Conservation (phyloP, 2,113 vertebrate species). For the Ptilorrhoa leucosticta region DNA sequence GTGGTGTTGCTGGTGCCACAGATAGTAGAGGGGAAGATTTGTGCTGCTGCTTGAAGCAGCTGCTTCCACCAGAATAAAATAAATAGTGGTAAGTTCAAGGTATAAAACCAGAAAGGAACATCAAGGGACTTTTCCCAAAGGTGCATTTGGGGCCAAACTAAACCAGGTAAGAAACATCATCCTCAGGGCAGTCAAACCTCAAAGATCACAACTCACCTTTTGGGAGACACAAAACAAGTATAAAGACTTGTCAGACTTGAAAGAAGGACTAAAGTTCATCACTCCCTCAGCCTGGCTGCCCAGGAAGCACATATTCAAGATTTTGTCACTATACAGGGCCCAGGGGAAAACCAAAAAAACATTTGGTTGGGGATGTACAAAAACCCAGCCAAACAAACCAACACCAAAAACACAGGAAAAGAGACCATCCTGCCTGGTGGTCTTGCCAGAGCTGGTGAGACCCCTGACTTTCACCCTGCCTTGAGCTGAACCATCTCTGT, state of each 20-base stretch:
- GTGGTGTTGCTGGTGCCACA: not conserved
- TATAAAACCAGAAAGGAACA: not conserved
- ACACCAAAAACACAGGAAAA: fast-evolving
- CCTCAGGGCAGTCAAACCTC: not conserved
- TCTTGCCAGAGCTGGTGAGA: not conserved
- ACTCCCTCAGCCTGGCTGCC: not conserved
- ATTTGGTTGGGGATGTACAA: not conserved
- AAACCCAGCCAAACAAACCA: not conserved
- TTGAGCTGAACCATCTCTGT: not conserved
- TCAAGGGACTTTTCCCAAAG: not conserved
- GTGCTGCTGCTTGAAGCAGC: not conserved
- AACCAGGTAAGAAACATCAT: not conserved
- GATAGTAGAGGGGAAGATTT: not conserved
- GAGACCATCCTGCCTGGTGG: not conserved
- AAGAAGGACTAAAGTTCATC: not conserved
- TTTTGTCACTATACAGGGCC: not conserved
- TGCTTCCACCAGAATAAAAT: not conserved
- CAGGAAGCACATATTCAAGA: not conserved
- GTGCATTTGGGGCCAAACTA: not conserved
- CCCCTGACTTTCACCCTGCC: not conserved
- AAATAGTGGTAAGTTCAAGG: not conserved
- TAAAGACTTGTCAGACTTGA: not conserved
- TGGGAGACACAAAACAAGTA: not conserved
- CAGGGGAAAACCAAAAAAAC: not conserved
- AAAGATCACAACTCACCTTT: not conserved